Evolutionary conservation across 2,113 vertebrate species (phyloP).

Genomic region (Grammomys surdaster): DNA sequence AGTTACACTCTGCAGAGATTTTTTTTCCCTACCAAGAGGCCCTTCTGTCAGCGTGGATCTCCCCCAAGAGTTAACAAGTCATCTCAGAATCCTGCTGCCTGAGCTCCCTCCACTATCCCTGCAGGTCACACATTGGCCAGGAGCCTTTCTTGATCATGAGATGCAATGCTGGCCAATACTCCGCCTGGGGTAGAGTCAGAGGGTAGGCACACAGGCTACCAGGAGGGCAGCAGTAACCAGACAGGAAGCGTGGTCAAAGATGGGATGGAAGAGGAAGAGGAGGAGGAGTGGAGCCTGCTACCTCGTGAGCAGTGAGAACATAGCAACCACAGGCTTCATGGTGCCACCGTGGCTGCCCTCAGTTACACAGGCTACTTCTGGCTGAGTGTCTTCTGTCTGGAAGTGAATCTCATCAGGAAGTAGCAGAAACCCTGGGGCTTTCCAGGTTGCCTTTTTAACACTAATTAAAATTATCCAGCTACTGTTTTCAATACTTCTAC

Average conservation of each 20-base stretch:
- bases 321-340: not conserved
- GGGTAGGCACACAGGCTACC: constrained; percentile 6
- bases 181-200: constrained; percentile 52
- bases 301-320: not conserved
- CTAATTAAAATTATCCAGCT: constrained; percentile 45
- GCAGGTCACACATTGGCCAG: not conserved
- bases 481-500: not conserved
- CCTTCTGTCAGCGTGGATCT: not conserved
- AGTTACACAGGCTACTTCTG: not conserved
- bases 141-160: not conserved
- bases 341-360: not conserved
- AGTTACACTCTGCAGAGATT: not conserved
- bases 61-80: not conserved
- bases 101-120: not conserved
- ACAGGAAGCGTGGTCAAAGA: constrained; percentile 44
- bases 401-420: constrained; percentile 32
- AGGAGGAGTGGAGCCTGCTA: not conserved
- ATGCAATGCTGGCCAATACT: not conserved
- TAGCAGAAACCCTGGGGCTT: constrained; percentile 1
- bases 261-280: accelerated
- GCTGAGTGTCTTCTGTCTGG: constrained; percentile 8
- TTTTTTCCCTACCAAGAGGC: not conserved
- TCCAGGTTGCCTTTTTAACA: constrained; percentile 2
- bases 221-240: constrained; percentile 40
- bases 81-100: not conserved